Base-by-base conservation (phyloP, 2,797 vertebrate species). In the Myioborus melanocephalus region DNA sequence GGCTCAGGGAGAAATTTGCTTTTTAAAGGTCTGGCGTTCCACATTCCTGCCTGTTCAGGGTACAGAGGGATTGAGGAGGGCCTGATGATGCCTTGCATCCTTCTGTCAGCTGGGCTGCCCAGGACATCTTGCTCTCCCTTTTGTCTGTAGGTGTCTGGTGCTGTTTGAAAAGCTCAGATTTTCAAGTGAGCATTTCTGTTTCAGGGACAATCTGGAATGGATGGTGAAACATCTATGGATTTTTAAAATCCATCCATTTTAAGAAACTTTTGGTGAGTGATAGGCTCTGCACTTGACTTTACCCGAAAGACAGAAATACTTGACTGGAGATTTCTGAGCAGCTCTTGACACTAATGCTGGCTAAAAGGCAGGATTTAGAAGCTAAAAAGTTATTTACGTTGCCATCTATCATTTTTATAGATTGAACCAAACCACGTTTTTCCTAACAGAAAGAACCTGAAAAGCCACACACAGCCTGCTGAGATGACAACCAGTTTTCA, bases 181-280 rank as follows among this genome's bases (percentile, higher is more conserved):
- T 82, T 90, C 32, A 59, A 32, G 23, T 24, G 4, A 17, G 77
- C n/a, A 3, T 89, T 85, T 93, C 24, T 57, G 23, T 88, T 95
- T 20, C 89, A 88, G 71, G 72, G 79, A 83, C 56, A 93, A 61
- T 87, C 77, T 37, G 87, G 43, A 91, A 90, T 34, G 68, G 47
- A 34, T 41, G 57, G 39, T 55, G 11, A 85, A 89, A 52, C 15
- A 14, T 55, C 8, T n/a, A 1, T 60, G 56, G 56, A 52, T 86
- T 88, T 77, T 22, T 7, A 56, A 90, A 75, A 75, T n/a, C 14
- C 12, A 5, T 81, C 32, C 6, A 19, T 69, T 83, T 66, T 46
- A 64, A 66, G 60, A 70, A 78, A 55, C 24, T 63, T 90, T 1
- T 14, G 12, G 11, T 27, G 20, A 66, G n/a, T 43, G 16, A 8